Conservation (phyloP, 2,797 vertebrate genomes). For the Neoniphon sammara region DNA sequence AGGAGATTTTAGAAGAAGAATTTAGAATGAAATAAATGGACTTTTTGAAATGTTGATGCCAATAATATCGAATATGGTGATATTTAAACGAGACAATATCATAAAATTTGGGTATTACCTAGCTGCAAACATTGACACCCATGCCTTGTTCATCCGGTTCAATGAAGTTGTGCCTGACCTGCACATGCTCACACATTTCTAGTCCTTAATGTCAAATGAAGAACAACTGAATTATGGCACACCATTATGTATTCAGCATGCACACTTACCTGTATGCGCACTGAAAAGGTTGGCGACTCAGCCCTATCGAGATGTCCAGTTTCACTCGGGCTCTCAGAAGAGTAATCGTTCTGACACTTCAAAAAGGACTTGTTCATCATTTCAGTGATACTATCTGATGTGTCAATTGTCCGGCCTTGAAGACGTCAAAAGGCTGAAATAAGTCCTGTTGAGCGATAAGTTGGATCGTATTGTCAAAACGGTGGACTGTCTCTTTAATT, state of each 20-base stretch:
- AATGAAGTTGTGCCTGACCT: neutral
- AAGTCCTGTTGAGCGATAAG: conserved; percentile 17
- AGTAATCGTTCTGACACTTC: neutral
- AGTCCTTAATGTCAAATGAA: too few species aligned
- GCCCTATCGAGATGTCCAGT: too few species aligned
- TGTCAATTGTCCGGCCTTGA: conserved; percentile 13
- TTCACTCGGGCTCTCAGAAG: too few species aligned
- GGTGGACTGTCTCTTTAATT: conserved; percentile 59
- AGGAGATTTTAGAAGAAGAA: too few species aligned
- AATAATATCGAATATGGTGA: too few species aligned
- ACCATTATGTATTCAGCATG: neutral
- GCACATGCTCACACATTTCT: too few species aligned
- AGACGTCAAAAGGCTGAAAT: conserved; percentile 32
- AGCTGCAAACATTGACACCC: neutral
- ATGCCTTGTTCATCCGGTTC: too few species aligned
- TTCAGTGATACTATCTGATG: neutral
- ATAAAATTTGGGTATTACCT: too few species aligned
- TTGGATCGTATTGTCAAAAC: conserved; percentile 33
- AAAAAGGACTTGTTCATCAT: neutral
- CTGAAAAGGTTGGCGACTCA: neutral
- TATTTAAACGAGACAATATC: too few species aligned
- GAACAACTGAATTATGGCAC: too few species aligned
- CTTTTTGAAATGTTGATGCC: too few species aligned
- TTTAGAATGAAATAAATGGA: too few species aligned
- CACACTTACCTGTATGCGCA: neutral